These are phyloP conservation scores for Thryonomys swinderianus DNA, from an alignment of 2,113 vertebrate genomes.

Conservation along the genomic window DNA sequence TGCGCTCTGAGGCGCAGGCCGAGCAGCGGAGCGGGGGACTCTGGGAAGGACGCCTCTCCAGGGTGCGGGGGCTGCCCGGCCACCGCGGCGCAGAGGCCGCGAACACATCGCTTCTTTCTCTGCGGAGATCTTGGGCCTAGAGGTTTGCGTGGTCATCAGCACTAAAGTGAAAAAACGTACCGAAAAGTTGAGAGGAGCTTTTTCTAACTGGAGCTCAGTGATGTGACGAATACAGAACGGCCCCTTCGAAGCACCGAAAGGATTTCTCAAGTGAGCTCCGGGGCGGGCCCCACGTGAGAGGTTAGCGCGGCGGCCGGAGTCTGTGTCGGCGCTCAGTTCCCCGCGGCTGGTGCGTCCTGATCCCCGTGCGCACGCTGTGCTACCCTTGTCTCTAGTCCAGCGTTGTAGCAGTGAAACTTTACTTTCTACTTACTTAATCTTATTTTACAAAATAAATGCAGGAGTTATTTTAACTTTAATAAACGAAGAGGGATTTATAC, in stretches of 20 bases:
- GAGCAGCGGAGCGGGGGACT: background rate
- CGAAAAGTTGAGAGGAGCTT: constrained; percentile 4
- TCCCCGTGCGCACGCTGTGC: constrained; percentile 35
- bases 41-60: background rate
- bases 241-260: background rate
- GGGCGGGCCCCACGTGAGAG: no score
- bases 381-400: constrained; percentile 60
- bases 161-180: background rate
- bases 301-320: no score
- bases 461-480: constrained; percentile 49
- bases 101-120: background rate
- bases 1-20: background rate
- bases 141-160: background rate
- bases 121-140: background rate
- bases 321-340: no score
- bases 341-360: constrained; percentile 62
- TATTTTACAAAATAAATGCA: constrained; percentile 55
- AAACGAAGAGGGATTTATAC: constrained; percentile 44
- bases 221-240: background rate
- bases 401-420: background rate
- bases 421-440: constrained; percentile 48
- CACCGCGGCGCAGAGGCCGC: background rate
- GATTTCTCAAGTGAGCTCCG: background rate
- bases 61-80: background rate
- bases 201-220: background rate